These are phyloP conservation scores for Xylota sylvarum DNA, from an alignment of 2,888 invertebrate genomes.

Conservation along the genomic window DNA sequence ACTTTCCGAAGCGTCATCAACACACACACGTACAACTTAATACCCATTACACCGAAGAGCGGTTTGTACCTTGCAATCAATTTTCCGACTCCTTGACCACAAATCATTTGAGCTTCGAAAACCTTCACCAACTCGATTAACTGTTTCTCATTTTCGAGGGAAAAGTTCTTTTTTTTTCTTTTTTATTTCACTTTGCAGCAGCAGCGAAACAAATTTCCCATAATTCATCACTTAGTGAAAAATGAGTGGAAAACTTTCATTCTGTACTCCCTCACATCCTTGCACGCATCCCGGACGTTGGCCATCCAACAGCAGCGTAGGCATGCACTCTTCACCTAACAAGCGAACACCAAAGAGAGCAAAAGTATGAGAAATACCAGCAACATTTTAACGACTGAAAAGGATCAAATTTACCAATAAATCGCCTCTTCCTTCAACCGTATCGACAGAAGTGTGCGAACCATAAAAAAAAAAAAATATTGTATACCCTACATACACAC, in stretches of 20 bases:
- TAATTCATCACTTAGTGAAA: conserved; percentile 73
- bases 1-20: neutral
- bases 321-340: conserved; percentile 65
- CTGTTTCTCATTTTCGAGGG: conserved; percentile 69
- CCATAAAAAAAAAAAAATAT: conserved; percentile 55
- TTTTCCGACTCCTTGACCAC: conserved; percentile 57
- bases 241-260: conserved; percentile 65
- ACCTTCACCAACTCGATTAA: conserved; percentile 74
- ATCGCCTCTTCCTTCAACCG: conserved; percentile 59
- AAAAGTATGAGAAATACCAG: conserved; percentile 8
- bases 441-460: conserved; percentile 53
- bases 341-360: conserved; percentile 38
- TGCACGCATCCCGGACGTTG: conserved; percentile 43
- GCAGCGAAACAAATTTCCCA: conserved; percentile 62
- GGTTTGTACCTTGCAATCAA: conserved; percentile 41
- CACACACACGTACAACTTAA: conserved; percentile 4
- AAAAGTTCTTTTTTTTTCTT: conserved; percentile 55
- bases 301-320: conserved; percentile 23
- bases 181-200: conserved; percentile 55
- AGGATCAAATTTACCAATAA: conserved; percentile 75
- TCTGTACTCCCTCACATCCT: neutral
- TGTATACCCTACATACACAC: conserved; percentile 5
- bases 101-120: conserved; percentile 67
- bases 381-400: conserved; percentile 71
- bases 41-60: neutral